Conservation (phyloP, 2,888 invertebrate species). For the Tetranychus truncatus region DNA sequence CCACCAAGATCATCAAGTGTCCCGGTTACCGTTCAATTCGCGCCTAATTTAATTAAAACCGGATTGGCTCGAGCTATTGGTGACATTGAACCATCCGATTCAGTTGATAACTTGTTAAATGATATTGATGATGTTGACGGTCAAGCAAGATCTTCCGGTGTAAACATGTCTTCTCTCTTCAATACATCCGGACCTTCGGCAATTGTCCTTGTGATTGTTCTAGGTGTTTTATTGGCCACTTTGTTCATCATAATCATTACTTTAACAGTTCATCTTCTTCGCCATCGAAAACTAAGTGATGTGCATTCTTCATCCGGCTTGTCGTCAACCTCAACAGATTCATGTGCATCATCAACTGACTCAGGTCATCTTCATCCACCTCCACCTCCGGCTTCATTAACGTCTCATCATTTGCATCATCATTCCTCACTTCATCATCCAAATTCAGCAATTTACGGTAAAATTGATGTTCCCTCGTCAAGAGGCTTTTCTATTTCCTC, state of each 20-base stretch:
- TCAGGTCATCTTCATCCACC: background rate
- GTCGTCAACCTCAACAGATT: constrained; percentile 28
- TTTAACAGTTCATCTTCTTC: constrained; percentile 50
- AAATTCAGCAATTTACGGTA: background rate
- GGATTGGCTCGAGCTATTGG: constrained; percentile 14
- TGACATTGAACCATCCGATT: constrained; percentile 1
- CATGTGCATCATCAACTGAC: constrained; percentile 10
- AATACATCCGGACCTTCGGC: constrained; percentile 28
- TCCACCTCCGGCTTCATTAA: background rate
- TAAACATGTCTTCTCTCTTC: constrained; percentile 14
- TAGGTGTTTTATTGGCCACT: constrained; percentile 52
- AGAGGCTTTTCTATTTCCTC: constrained; percentile 3
- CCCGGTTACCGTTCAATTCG: constrained; percentile 27
- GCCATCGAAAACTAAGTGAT: constrained; percentile 13
- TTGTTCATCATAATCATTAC: constrained; percentile 55
- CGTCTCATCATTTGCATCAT: background rate
- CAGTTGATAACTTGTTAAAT: background rate
- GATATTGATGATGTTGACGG: constrained; percentile 3
- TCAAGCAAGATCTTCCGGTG: background rate
- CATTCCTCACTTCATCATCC: background rate
- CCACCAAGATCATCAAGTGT: constrained; percentile 51
- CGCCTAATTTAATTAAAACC: constrained; percentile 18
- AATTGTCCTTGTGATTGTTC: constrained; percentile 42
- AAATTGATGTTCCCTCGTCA: background rate
- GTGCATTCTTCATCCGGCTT: constrained; percentile 17